Evolutionary conservation across 2,888 invertebrate species (phyloP).

Genomic region (Apantesis nais): DNA sequence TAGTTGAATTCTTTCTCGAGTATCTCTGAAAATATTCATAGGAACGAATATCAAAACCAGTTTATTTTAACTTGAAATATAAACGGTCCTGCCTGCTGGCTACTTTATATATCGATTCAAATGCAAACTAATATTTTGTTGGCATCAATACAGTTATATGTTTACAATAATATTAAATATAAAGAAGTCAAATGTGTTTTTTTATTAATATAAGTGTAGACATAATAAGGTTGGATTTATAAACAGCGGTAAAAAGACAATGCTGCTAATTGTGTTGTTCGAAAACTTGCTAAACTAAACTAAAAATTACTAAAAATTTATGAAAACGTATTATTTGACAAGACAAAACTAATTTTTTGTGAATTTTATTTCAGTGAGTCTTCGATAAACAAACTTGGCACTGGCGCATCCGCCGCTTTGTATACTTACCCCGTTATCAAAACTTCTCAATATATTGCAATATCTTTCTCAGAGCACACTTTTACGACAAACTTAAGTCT

Average conservation of each 20-base stretch:
- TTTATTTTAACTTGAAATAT: background rate
- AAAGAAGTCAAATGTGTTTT: background rate
- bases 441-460: slow-evolving; percentile 43
- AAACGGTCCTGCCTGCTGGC: background rate
- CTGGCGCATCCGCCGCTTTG: slow-evolving; percentile 16
- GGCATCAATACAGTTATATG: background rate
- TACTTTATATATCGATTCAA: background rate
- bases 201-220: background rate
- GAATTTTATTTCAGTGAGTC: no score
- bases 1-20: background rate
- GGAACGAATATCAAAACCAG: background rate
- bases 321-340: no score
- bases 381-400: no score
- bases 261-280: no score
- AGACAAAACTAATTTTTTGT: no score
- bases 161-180: no score
- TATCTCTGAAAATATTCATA: background rate
- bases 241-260: slow-evolving; percentile 3
- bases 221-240: background rate
- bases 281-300: no score
- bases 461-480: slow-evolving; percentile 42
- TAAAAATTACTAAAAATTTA: no score
- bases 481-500: slow-evolving; percentile 34
- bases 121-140: background rate
- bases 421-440: slow-evolving; percentile 18